Percentiles rank a stretch among this genome's conserved stretches.
These are phyloP conservation scores for Drosophila multiciliata DNA, from an alignment of 2,888 invertebrate genomes.

Conservation along the genomic window DNA sequence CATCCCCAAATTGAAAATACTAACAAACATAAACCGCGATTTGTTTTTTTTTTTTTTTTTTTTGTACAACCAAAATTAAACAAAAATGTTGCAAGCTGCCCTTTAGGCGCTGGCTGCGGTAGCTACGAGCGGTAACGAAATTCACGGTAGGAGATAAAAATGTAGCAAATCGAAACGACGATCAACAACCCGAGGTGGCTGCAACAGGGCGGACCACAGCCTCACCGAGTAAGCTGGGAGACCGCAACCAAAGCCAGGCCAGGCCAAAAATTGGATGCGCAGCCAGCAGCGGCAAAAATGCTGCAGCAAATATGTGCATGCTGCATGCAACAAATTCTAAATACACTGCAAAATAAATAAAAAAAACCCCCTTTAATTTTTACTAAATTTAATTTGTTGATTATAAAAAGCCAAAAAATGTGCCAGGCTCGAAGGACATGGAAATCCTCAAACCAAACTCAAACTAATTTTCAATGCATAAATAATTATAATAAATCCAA, in stretches of 20 bases:
- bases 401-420: too few relatives aligned
- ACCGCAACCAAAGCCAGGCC: slow-evolving; percentile 25
- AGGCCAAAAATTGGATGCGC: slow-evolving; percentile 60
- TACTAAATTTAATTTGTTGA: too few relatives aligned
- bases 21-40: slow-evolving; percentile 4
- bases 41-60: background rate
- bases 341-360: background rate
- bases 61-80: slow-evolving; percentile 28
- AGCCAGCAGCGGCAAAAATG: slow-evolving; percentile 33
- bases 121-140: slow-evolving; percentile 80
- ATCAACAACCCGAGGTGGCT: slow-evolving; percentile 77
- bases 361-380: too few relatives aligned
- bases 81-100: slow-evolving; percentile 45
- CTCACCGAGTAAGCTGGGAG: slow-evolving; percentile 26
- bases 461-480: background rate
- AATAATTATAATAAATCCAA: background rate
- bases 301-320: background rate
- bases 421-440: too few relatives aligned
- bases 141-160: slow-evolving; percentile 82
- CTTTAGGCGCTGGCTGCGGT: slow-evolving; percentile 64
- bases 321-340: background rate
- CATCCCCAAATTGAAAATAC: slow-evolving; percentile 24
- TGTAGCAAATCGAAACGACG: slow-evolving; percentile 77
- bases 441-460: too few relatives aligned
- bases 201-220: slow-evolving; percentile 30